Conservation (phyloP, 2,888 invertebrate species). For the Heteromyza rotundicornis region DNA sequence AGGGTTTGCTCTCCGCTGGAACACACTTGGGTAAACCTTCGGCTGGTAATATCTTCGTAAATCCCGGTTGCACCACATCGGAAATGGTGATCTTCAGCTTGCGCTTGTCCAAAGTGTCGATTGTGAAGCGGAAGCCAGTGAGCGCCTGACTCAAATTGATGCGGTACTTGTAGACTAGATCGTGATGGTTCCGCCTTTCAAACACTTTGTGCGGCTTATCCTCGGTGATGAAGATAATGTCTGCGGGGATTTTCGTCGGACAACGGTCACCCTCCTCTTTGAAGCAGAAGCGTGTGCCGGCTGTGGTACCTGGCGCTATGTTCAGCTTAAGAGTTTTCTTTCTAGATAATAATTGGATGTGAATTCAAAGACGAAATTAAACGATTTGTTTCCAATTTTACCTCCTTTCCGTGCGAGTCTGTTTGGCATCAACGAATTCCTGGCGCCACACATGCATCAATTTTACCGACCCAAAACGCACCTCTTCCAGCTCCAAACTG, state of each 20-base stretch:
- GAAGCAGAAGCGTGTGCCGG: slow-evolving; percentile 76
- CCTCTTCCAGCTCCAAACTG: slow-evolving; percentile 69
- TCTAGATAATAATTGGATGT: slow-evolving; percentile 34
- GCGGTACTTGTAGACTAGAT: slow-evolving; percentile 69
- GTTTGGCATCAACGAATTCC: slow-evolving; percentile 71
- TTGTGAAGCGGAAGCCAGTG: slow-evolving; percentile 71
- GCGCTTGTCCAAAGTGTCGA: slow-evolving; percentile 75
- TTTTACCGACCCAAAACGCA: slow-evolving; percentile 78
- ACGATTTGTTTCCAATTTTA: slow-evolving; percentile 15
- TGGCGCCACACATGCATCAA: slow-evolving; percentile 81
- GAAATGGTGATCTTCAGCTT: slow-evolving; percentile 72
- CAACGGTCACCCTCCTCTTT: slow-evolving; percentile 82
- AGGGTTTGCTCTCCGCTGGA: slow-evolving; percentile 31
- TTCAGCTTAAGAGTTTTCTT: slow-evolving; percentile 79
- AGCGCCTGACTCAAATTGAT: slow-evolving; percentile 75
- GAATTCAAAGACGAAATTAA: neutral
- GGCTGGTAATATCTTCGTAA: slow-evolving; percentile 71
- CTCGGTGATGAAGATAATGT: slow-evolving; percentile 76
- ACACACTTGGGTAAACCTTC: slow-evolving; percentile 78
- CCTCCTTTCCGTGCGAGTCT: slow-evolving; percentile 68
- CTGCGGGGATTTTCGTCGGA: slow-evolving; percentile 71
- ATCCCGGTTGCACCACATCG: slow-evolving; percentile 74
- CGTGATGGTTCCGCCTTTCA: slow-evolving; percentile 68
- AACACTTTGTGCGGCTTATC: slow-evolving; percentile 75
- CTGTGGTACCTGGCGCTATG: slow-evolving; percentile 76